Evolutionary conservation across 1,140 invertebrate genomes (phyloP), one percentile per base, ranked within the genome.

Genomic region (Schlechtendalia chinensis): DNA sequence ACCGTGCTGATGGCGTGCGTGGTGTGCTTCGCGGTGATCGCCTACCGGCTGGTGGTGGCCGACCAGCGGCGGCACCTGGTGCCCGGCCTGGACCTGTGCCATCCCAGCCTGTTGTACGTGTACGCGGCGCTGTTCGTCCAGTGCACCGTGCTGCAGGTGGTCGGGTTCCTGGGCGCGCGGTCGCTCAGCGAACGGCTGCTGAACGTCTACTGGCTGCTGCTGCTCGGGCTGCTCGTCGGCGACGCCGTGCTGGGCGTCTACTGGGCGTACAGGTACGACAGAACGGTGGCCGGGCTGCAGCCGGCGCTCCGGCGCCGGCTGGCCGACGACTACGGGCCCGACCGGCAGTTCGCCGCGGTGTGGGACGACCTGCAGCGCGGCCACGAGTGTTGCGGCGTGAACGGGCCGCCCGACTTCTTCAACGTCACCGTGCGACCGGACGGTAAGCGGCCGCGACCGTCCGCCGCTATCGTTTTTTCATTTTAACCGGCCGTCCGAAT

Each of bases 161-260:
- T 95, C 16, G 93, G 93, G 81, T 95, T 93, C 85, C 86, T 94
- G 0, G 94, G 93, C 11, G 94, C 94, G 5, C 85, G 93, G 61
- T 87, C 92, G 74, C 90, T 96, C 65, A 94, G 91, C 84, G 93
- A 94, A 83, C 89, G 90, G 53, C 88, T 95, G 29, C 88, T 96
- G 11, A 93, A 94, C 87, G 90, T 91, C 81, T 96, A 95, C 84
- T 95, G 93, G 93, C 86, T 93, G n/a, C 87, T 94, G 5, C 86
- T 96, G 67, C 86, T 95, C 1, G 90, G 91, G 11, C 87, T 96
- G 2, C 88, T 95, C 10, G 91, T 94, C 83, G 94, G 93, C 32
- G 94, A 96, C 88, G 90, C 91, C 1, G 88, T 94, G 5, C 90
- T 95, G 47, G 94, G 94, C 19, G 89, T 94, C n/a, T 92, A 93